phyloP scores from a whole-genome alignment of 2,888 invertebrate genomes.

The Eubasilissa splendida region DNA sequence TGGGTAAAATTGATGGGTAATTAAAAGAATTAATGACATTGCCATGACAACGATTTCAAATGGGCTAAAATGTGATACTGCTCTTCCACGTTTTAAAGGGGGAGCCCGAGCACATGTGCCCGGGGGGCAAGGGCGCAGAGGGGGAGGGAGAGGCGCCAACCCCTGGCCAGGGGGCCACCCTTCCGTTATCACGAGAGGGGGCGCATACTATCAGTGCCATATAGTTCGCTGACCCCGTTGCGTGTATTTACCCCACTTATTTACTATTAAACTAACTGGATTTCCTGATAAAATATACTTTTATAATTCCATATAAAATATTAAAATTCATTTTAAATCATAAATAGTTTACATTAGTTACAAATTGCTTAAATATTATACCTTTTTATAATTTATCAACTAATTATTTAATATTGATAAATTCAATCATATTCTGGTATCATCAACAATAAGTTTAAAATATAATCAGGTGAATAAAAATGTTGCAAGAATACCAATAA shows the following conservation, averaged over 20 bases:
- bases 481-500: too few relatives aligned
- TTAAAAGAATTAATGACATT: background rate
- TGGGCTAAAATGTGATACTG: conserved; percentile 2
- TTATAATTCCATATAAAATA: too few relatives aligned
- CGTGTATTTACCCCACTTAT: background rate
- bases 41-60: conserved; percentile 25
- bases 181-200: conserved; percentile 34
- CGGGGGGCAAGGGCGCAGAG: background rate
- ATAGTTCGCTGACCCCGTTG: conserved; percentile 32
- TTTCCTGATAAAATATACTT: background rate
- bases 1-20: background rate
- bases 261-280: background rate
- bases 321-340: background rate
- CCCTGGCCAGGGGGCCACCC: conserved; percentile 12
- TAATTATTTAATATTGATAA: too few relatives aligned
- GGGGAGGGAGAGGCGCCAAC: background rate
- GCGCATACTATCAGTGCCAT: conserved; percentile 36
- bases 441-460: too few relatives aligned
- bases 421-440: too few relatives aligned
- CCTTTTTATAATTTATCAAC: too few relatives aligned
- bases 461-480: too few relatives aligned
- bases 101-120: conserved; percentile 36
- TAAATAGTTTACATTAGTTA: background rate
- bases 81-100: conserved; percentile 29
- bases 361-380: too few relatives aligned